Conservation (phyloP, 2,888 invertebrate genomes). For the Drosophila nigritarsus region DNA sequence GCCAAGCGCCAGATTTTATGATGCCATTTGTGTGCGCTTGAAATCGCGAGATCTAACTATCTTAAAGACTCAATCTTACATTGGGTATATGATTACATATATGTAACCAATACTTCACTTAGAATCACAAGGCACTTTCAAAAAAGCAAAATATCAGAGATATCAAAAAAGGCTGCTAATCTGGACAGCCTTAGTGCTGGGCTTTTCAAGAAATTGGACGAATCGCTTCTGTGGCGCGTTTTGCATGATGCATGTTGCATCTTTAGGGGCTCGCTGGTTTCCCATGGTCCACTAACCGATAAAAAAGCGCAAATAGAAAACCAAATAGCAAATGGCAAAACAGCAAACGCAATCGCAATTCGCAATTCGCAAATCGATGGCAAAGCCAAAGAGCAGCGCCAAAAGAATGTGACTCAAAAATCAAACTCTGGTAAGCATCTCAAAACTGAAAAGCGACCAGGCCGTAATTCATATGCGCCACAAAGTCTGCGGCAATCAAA, state of each 20-base stretch:
- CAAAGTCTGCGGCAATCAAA: constrained; percentile 82
- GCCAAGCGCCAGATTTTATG: constrained; percentile 32
- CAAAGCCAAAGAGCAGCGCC: constrained; percentile 74
- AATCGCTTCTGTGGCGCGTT: no score
- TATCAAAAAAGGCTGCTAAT: neutral
- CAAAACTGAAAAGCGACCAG: constrained; percentile 26
- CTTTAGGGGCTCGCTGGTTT: constrained; percentile 41
- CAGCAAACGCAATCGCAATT: constrained; percentile 40
- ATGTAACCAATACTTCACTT: neutral
- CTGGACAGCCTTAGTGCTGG: no score
- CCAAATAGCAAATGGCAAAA: constrained; percentile 42
- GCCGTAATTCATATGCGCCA: constrained; percentile 83
- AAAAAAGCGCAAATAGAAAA: constrained; percentile 51
- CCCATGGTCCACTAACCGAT: constrained; percentile 80
- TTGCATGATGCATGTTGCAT: no score
- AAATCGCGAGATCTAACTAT: neutral
- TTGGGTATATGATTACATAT: neutral
- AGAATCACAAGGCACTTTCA: neutral
- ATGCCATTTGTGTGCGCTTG: constrained; percentile 31
- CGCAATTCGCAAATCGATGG: constrained; percentile 37
- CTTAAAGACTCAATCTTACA: neutral
- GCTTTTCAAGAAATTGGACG: no score
- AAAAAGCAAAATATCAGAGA: no score
- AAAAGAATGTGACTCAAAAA: constrained; percentile 73
- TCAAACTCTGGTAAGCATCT: constrained; percentile 32